phyloP scores from a whole-genome alignment of 2,888 invertebrate species.

The Thymelicus sylvestris region DNA sequence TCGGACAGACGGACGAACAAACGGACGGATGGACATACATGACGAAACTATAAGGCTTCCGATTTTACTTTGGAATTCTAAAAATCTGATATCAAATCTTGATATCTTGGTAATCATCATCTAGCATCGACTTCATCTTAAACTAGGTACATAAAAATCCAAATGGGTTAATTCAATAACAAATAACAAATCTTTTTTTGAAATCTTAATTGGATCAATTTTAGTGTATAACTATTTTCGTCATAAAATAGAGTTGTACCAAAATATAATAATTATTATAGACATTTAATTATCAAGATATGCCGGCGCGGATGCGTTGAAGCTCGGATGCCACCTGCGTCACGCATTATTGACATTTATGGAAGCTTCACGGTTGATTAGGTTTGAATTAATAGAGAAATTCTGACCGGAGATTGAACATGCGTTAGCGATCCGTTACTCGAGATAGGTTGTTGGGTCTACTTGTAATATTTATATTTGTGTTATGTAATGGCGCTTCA shows the following conservation, averaged over 20 bases:
- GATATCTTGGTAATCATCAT: too few relatives aligned
- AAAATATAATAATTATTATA: slow-evolving; percentile 11
- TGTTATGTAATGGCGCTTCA: background rate
- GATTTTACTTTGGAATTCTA: too few relatives aligned
- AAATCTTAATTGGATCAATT: background rate
- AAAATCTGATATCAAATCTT: too few relatives aligned
- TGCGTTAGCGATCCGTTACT: slow-evolving; percentile 23
- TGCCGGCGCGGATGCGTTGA: slow-evolving; percentile 4
- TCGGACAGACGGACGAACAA: too few relatives aligned
- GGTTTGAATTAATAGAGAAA: slow-evolving; percentile 43
- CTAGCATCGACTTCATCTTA: too few relatives aligned
- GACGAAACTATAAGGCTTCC: too few relatives aligned
- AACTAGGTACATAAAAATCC: too few relatives aligned
- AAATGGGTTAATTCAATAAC: too few relatives aligned
- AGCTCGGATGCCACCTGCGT: slow-evolving; percentile 54
- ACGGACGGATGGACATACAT: too few relatives aligned
- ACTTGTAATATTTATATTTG: background rate
- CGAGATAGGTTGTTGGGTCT: background rate
- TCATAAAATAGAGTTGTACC: background rate
- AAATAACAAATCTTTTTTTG: too few relatives aligned
- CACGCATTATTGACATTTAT: slow-evolving; percentile 60
- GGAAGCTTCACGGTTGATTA: slow-evolving; percentile 42
- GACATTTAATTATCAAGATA: slow-evolving; percentile 10
- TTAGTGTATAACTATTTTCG: background rate
- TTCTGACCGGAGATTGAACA: slow-evolving; percentile 37